Percentiles rank a stretch among this genome's conserved stretches.
Evolutionary conservation across 2,888 invertebrate species (phyloP).

Genomic region (Melieria picta): DNA sequence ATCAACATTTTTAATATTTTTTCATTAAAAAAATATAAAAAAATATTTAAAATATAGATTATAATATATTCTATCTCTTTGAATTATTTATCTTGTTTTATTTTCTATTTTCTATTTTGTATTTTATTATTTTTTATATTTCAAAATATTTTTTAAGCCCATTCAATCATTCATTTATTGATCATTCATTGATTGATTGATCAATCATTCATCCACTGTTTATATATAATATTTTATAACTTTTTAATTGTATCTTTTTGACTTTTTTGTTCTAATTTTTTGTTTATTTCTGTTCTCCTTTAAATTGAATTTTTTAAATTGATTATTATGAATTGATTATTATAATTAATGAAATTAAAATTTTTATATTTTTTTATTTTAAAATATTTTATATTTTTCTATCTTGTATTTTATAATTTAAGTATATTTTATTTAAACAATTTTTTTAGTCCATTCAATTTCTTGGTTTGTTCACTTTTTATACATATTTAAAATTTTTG

Average conservation of each 20-base stretch:
- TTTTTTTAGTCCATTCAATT: too few species aligned
- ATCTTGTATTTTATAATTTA: neutral
- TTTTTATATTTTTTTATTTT: constrained; percentile 2
- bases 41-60: too few species aligned
- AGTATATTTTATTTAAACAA: too few species aligned
- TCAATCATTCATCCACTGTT: too few species aligned
- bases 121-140: neutral
- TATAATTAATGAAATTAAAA: too few species aligned
- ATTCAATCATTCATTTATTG: too few species aligned
- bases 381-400: constrained; percentile 1
- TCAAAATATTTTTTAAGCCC: neutral
- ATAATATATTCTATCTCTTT: constrained; percentile 1
- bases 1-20: neutral
- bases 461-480: too few species aligned
- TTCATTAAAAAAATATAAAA: too few species aligned
- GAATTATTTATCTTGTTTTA: neutral
- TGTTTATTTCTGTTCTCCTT: neutral
- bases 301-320: neutral
- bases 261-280: neutral
- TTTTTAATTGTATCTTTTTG: neutral
- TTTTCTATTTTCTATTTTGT: constrained; percentile 1
- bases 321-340: too few species aligned
- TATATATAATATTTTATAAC: neutral
- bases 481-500: too few species aligned
- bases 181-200: too few species aligned